Base-by-base conservation (phyloP, 2,797 vertebrate genomes). In the Sebastes melanostomus region DNA sequence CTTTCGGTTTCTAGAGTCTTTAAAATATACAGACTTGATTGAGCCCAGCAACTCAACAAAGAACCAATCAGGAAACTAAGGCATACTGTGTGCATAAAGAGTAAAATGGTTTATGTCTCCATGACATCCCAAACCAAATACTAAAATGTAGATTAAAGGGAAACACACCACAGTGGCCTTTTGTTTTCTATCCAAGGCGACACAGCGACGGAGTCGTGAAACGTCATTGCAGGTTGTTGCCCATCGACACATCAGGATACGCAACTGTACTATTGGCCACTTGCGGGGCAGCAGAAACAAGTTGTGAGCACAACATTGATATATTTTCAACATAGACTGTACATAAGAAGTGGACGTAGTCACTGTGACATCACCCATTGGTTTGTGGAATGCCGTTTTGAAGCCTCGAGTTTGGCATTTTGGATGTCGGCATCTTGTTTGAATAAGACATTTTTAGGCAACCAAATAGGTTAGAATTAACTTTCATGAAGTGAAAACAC, bases 1-100 rank as follows among this genome's bases (percentile, higher is more conserved):
- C 27, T 62, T 50, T 66, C 25, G 5, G 30, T 75, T 77, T 50
- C 56, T 38, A 74, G 24, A 54, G n/a, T 58, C 13, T 29, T 13
- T 74, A 7, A 79, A 80, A 60, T 61, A 84, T 25, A 52, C 60
- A 20, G 16, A 55, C 72, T 2, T 42, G 34, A 75, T 62, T 29
- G 6, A 80, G 32, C 66, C 29, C 58, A 68, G 55, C 63, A 65
- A 8, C 6, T 78, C 50, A 2, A 60, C 56, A 56, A 9, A 25
- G 14, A 69, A 13, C 27, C 29, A 75, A 50, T 74, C 27, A 8
- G 24, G 14, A 38, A 66, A 58, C 50, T 14, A 11, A 60, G 58
- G 6, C 54, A 8, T 27, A 13, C 20, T 36, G 14, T 24, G 10
- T 24, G 25, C 25, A 38, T 69, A 46, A 3, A 60, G 50, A 77